These are phyloP conservation scores for Ia io DNA, from an alignment of 2,113 vertebrate species.

Conservation along the genomic window DNA sequence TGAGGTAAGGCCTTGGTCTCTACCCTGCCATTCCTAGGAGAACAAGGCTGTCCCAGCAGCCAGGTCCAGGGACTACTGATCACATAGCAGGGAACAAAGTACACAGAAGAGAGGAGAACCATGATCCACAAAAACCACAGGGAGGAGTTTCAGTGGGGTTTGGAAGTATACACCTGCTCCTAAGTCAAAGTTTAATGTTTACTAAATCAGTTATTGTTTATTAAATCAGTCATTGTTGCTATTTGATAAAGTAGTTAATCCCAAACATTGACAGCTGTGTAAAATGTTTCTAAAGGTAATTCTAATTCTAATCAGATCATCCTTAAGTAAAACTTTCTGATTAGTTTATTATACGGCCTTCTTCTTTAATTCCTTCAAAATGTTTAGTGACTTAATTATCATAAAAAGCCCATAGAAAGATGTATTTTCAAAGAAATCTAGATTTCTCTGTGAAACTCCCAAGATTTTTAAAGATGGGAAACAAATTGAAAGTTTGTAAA, in stretches of 20 bases:
- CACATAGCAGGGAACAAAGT: neutral
- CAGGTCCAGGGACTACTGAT: neutral
- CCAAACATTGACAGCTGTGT: neutral
- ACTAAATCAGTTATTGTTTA: neutral
- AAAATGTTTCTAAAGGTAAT: slow-evolving; percentile 9
- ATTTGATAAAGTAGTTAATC: slow-evolving; percentile 13
- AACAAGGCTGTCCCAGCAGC: neutral
- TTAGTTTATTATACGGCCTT: slow-evolving; percentile 23
- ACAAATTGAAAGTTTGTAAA: neutral
- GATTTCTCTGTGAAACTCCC: neutral
- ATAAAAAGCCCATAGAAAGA: slow-evolving; percentile 16
- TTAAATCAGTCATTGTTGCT: neutral
- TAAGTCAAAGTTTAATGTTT: neutral
- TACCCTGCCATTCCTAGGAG: neutral
- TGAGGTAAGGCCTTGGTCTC: neutral
- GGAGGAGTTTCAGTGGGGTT: neutral
- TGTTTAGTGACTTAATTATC: slow-evolving; percentile 16
- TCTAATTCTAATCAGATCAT: slow-evolving; percentile 12
- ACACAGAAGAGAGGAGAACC: neutral
- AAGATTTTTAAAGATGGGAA: neutral
- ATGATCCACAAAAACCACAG: neutral
- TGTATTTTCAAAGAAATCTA: slow-evolving; percentile 21
- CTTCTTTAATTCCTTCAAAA: slow-evolving; percentile 40
- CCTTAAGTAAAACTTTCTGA: slow-evolving; percentile 29
- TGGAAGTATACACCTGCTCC: neutral